Percentiles rank a stretch among this genome's conserved stretches.
These are phyloP conservation scores for Tetrapedia diversipes DNA, from an alignment of 2,888 invertebrate species.

Conservation along the genomic window DNA sequence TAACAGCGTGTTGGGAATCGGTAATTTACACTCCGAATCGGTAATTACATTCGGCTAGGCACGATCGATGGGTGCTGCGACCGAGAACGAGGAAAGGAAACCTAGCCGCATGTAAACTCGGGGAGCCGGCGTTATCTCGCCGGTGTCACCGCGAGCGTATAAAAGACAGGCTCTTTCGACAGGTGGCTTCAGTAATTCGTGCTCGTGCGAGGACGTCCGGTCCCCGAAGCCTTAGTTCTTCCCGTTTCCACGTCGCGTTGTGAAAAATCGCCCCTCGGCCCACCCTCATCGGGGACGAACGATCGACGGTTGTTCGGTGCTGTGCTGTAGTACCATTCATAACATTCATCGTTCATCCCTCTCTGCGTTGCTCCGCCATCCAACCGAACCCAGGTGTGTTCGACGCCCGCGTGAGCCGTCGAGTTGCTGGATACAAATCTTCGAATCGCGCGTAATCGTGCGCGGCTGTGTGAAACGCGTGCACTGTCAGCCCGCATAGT, in stretches of 20 bases:
- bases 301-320: constrained; percentile 22
- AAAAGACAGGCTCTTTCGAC: constrained; percentile 73
- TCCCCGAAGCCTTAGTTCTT: background rate
- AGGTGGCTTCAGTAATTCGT: constrained; percentile 71
- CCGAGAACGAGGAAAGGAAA: constrained; percentile 58
- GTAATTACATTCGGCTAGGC: background rate
- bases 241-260: constrained; percentile 16
- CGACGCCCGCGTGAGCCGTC: no score
- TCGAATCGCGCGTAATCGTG: constrained; percentile 15
- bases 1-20: background rate
- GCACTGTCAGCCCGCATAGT: constrained; percentile 50
- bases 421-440: no score
- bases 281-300: background rate
- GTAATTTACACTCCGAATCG: background rate
- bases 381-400: no score
- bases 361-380: background rate
- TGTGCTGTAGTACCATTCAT: background rate
- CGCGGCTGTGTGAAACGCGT: constrained; percentile 25
- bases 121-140: constrained; percentile 57
- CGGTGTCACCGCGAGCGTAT: constrained; percentile 64
- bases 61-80: constrained; percentile 21
- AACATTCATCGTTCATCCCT: background rate
- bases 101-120: constrained; percentile 40
- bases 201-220: constrained; percentile 46
- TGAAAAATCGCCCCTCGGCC: background rate